A percentile compares a stretch with the other conserved stretches of the same genome.
Conservation (phyloP, 2,113 vertebrate genomes). For the Aviceda subcristata region DNA sequence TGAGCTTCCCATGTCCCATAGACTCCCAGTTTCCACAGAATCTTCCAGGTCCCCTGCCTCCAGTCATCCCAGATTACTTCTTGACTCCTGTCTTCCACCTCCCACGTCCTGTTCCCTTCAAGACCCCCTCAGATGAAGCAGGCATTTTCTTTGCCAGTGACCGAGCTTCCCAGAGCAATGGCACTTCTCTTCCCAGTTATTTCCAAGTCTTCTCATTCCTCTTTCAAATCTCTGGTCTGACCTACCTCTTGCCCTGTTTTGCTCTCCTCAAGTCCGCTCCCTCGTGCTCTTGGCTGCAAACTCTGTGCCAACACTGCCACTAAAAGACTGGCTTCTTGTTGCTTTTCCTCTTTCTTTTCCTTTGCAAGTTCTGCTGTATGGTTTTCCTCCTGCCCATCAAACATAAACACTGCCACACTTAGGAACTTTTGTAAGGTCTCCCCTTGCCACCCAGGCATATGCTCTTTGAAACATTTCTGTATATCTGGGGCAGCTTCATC, state of each 20-base stretch:
- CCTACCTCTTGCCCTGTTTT: background rate
- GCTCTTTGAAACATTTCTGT: background rate
- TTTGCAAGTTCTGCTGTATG: background rate
- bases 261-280: background rate
- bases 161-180: background rate
- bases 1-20: background rate
- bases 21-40: background rate
- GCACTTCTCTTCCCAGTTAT: background rate
- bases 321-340: background rate
- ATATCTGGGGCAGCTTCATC: background rate
- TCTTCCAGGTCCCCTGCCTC: background rate
- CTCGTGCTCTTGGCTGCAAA: background rate
- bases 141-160: background rate
- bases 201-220: background rate
- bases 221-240: background rate
- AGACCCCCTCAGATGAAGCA: background rate
- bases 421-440: background rate
- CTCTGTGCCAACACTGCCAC: background rate
- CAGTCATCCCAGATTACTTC: background rate
- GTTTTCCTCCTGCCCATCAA: background rate
- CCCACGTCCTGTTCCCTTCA: rapidly evolving
- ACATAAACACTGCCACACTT: background rate
- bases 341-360: background rate
- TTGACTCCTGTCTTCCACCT: background rate
- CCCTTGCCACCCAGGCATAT: background rate